Base-by-base conservation (phyloP, 2,797 vertebrate species). In the Lepus townsendii region DNA sequence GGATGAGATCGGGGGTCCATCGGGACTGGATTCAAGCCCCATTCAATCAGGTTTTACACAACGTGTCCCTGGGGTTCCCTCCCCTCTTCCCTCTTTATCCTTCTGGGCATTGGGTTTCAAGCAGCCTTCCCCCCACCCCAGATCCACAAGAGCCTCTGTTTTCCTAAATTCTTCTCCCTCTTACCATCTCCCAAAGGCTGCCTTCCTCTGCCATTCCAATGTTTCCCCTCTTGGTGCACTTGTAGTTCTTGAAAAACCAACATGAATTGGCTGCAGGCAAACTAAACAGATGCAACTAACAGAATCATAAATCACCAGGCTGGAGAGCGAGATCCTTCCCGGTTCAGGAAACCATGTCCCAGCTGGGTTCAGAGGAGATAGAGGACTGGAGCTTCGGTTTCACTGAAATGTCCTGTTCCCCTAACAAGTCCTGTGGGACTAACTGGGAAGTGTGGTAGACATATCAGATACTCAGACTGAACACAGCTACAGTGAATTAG, bases 201-300 rank as follows among this genome's bases (percentile, higher is more conserved):
- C 93, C 90, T 94, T 96, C 88, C 83, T 95, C 83, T 92, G 72
- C 86, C 79, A 75, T 83, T 85, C 73, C 88, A 88, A 77, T 68
- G 19, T 87, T 88, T 94, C 95, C 76, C 86, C 88, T 94, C 75
- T 54, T 47, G 79, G 57, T 93, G 62, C 52, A 79, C 95, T 96
- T 94, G 80, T 30, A 89, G 94, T 88, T 97, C 97, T 92, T 89
- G 85, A 95, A 97, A 57, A 95, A 95, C 95, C 95, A 95, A 82
- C 63, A 84, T 63, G 72, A 94, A 97, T 80, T 95, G 88, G 92
- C 95, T 97, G 57, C 35, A 92, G 89, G 93, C 76, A 96, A 96
- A 96, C 93, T 92, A 96, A 97, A 96, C 91, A 93, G 92, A 97
- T 95, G 83, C 88, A 92, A 77, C 88, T 66, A 92, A 95, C 54